Base-by-base conservation (phyloP, 2,888 invertebrate genomes). In the Taphrorychus bicolor region DNA sequence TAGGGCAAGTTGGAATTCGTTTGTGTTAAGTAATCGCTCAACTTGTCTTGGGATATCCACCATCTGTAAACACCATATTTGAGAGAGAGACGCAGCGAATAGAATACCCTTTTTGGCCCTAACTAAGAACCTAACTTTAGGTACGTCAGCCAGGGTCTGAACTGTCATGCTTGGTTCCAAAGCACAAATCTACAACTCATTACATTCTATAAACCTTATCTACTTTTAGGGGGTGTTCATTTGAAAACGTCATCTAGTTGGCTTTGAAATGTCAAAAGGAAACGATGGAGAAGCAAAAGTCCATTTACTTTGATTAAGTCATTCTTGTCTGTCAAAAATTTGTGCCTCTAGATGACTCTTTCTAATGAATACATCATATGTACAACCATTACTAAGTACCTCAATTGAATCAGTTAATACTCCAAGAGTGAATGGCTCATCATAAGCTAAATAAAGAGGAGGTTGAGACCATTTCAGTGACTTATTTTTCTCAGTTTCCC, bases 1-100 rank as follows among this genome's bases (percentile, higher is more conserved):
- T 18, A 97, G 87, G 1, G 98, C 98, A 63, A 98, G 84, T 80
- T 97, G 94, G 83, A 97, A 99, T 79, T 97, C 94, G 79, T 96
- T 95, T 74, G 93, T 92, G 73, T 92, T 90, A 9, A 98, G 83
- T 54, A 99, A 84, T 73, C 90, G 89, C 76, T 91, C 87, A 24
- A 95, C 89, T 83, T 99, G 98, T 64, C 89, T 89, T 1, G 90
- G 87, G 70, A 95, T 87, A 72, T 95, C 93, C 4, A 92, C 89
- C 0, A 92, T 87, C 72, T 89, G 90, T 60, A 99, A 86, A 74
- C 92, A 91, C 95, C 95, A 97, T 48, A 98, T 89, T 79, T 94
- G 93, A 51, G 93, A 92, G 48, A 90, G 86, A 0, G 97, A 95
- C 0, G 97, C 93, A 0, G 94, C 89, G 82, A 94, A 97, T 66